These are phyloP conservation scores for Drosophila azteca DNA, from an alignment of 1,140 invertebrate species.

Conservation along the genomic window DNA sequence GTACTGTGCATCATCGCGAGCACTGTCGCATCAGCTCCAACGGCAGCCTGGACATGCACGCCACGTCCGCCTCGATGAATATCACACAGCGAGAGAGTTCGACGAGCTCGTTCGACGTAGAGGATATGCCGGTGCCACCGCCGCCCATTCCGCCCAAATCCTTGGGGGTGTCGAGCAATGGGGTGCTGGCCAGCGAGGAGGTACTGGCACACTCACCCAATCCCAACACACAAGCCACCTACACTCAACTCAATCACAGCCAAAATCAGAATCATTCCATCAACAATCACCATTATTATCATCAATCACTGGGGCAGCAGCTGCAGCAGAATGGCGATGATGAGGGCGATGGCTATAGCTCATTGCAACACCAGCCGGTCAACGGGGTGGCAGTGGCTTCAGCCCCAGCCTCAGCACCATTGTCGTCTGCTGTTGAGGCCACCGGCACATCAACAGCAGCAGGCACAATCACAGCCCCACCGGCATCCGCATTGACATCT, in stretches of 20 bases:
- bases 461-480: slow-evolving; percentile 1
- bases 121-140: slow-evolving; percentile 75
- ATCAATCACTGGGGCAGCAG: slow-evolving; percentile 30
- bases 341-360: slow-evolving; percentile 51
- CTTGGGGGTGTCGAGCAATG: slow-evolving; percentile 61
- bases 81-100: slow-evolving; percentile 78
- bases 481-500: slow-evolving; percentile 19
- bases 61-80: slow-evolving; percentile 47
- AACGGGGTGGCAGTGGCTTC: slow-evolving; percentile 47
- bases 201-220: slow-evolving; percentile 59
- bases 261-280: slow-evolving; percentile 68
- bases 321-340: slow-evolving; percentile 60
- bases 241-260: slow-evolving; percentile 46
- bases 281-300: slow-evolving; percentile 55
- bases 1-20: slow-evolving; percentile 74
- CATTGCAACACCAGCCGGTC: slow-evolving; percentile 42
- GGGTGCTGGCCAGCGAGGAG: slow-evolving; percentile 49
- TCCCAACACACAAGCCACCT: slow-evolving; percentile 31
- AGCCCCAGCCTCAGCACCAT: slow-evolving; percentile 13
- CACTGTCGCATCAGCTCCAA: slow-evolving; percentile 75
- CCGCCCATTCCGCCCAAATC: slow-evolving; percentile 81
- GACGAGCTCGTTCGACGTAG: slow-evolving; percentile 75
- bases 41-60: slow-evolving; percentile 66
- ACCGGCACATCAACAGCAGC: slow-evolving; percentile 1
- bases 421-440: slow-evolving; percentile 45